Percentiles rank a stretch among this genome's conserved stretches.
Conservation (phyloP, 2,888 invertebrate species). For the Drosophila atroscutellata region DNA sequence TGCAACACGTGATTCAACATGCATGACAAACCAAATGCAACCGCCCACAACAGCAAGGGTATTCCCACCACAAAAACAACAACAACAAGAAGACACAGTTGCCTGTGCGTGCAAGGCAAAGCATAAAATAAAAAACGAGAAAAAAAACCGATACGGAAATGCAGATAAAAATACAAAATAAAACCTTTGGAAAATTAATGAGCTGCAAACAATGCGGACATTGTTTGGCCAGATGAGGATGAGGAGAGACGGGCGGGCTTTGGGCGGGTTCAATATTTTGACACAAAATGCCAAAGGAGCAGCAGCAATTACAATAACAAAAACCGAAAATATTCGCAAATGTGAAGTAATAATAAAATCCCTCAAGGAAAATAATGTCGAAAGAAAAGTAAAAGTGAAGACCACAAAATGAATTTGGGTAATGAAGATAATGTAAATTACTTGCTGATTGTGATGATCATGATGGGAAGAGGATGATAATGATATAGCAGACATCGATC, state of each 20-base stretch:
- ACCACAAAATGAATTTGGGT: constrained; percentile 30
- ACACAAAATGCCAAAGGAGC: constrained; percentile 65
- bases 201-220: constrained; percentile 78
- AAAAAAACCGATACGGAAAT: constrained; percentile 69
- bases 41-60: constrained; percentile 14
- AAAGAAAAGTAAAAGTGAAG: constrained; percentile 54
- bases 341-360: constrained; percentile 33
- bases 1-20: constrained; percentile 2
- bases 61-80: constrained; percentile 8
- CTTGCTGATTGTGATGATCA: constrained; percentile 16
- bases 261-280: constrained; percentile 52
- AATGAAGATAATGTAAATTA: constrained; percentile 35
- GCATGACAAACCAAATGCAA: constrained; percentile 9
- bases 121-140: constrained; percentile 11
- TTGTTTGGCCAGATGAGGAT: constrained; percentile 54
- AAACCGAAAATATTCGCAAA: neutral
- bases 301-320: constrained; percentile 17
- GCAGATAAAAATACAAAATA: constrained; percentile 71
- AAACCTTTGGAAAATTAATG: constrained; percentile 76
- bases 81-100: constrained; percentile 28
- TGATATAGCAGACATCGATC: constrained; percentile 54
- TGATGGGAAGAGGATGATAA: constrained; percentile 31
- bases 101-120: constrained; percentile 60
- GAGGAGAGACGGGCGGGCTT: neutral
- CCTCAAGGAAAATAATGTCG: constrained; percentile 38